These are phyloP conservation scores for Vidua macroura DNA, from an alignment of 2,113 vertebrate species.

Conservation along the genomic window DNA sequence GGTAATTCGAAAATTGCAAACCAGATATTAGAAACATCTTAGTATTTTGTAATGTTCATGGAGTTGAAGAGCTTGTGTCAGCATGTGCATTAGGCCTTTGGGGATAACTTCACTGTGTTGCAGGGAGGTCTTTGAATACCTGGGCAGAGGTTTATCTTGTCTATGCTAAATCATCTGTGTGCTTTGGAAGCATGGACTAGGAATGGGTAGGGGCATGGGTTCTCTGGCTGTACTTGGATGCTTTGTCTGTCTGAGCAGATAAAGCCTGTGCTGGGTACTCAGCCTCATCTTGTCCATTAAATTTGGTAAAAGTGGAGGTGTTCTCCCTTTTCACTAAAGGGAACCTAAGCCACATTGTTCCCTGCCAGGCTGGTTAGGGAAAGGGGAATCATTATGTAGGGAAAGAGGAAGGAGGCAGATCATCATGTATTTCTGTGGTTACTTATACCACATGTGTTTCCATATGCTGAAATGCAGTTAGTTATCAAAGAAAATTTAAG, in stretches of 20 bases:
- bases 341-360: not conserved
- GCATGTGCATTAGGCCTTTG: not conserved
- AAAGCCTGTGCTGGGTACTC: not conserved
- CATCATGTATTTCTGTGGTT: not conserved
- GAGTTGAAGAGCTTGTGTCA: not conserved
- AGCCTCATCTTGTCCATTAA: rapidly evolving
- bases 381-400: not conserved
- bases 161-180: not conserved
- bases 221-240: not conserved
- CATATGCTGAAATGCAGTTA: not conserved
- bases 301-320: not conserved
- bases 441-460: not conserved
- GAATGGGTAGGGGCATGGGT: not conserved
- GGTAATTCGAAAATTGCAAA: not conserved
- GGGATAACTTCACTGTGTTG: not conserved
- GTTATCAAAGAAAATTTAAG: not conserved
- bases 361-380: not conserved
- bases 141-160: not conserved
- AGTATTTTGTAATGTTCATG: not conserved
- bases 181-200: not conserved
- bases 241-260: not conserved
- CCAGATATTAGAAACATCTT: not conserved
- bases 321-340: not conserved
- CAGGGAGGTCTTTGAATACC: not conserved
- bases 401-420: not conserved